These are phyloP conservation scores for Cassiopea xamachana DNA, from an alignment of 30 jellyfish, hydroid and myxozoan genomes.

Conservation along the genomic window DNA sequence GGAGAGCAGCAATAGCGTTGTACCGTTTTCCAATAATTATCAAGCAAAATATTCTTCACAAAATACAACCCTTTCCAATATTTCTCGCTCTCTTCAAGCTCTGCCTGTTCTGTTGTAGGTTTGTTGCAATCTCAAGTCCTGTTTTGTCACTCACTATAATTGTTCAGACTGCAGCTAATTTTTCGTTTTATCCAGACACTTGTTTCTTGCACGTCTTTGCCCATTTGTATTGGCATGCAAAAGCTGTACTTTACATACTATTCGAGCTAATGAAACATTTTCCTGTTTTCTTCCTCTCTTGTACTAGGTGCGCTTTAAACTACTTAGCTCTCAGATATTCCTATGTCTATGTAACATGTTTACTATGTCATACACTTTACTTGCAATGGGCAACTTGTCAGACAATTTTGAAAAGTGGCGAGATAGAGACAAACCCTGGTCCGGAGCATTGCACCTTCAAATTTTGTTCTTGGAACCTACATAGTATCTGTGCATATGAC, in stretches of 20 bases:
- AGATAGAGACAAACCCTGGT: slow-evolving; percentile 52
- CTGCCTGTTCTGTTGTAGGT: slow-evolving; percentile 30
- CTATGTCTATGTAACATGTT: slow-evolving; percentile 41
- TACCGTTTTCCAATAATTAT: slow-evolving; percentile 17
- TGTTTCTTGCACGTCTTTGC: slow-evolving; percentile 54
- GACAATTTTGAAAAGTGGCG: slow-evolving; percentile 58
- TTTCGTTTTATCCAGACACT: slow-evolving; percentile 54
- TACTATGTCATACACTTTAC: slow-evolving; percentile 54
- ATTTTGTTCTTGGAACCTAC: slow-evolving; percentile 56
- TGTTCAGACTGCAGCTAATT: slow-evolving; percentile 40
- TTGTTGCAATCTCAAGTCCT: slow-evolving; percentile 48
- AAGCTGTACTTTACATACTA: slow-evolving; percentile 41
- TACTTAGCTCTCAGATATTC: slow-evolving; percentile 35
- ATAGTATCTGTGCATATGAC: slow-evolving; percentile 57
- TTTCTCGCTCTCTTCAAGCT: slow-evolving; percentile 33
- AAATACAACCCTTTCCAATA: slow-evolving; percentile 20
- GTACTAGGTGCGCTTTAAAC: slow-evolving; percentile 31
- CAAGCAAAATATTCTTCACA: slow-evolving; percentile 2
- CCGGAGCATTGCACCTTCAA: slow-evolving; percentile 52
- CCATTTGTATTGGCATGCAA: slow-evolving; percentile 39
- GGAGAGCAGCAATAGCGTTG: slow-evolving; percentile 63
- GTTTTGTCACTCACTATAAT: slow-evolving; percentile 20
- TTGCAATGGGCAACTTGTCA: slow-evolving; percentile 46
- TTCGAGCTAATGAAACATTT: slow-evolving; percentile 53
- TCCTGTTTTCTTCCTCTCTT: slow-evolving; percentile 34